phyloP scores from a whole-genome alignment of 2,113 vertebrate species.

The Callipepla californica region DNA sequence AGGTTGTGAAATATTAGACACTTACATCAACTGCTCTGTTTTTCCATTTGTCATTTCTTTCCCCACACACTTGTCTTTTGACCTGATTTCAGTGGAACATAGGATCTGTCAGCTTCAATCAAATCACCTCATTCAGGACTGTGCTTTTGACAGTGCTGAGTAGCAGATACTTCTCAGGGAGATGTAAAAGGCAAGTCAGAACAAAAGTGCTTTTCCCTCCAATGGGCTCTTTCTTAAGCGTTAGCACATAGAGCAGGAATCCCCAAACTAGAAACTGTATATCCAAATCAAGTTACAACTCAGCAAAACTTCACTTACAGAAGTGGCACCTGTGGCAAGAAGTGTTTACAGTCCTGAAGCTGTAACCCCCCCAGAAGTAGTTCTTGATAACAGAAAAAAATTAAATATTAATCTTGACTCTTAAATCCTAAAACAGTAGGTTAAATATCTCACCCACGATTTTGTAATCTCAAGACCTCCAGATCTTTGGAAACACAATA shows the following conservation, averaged over 20 bases:
- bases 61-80: conserved; percentile 56
- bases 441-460: not conserved
- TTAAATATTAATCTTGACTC: not conserved
- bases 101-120: conserved; percentile 61
- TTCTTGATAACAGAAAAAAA: not conserved
- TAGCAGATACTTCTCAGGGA: not conserved
- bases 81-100: conserved; percentile 58
- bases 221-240: not conserved
- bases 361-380: not conserved
- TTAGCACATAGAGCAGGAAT: not conserved
- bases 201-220: not conserved
- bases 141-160: conserved; percentile 40
- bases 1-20: conserved; percentile 35
- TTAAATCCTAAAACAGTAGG: not conserved
- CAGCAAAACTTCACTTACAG: not conserved
- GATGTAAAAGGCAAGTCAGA: not conserved
- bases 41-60: conserved; percentile 55
- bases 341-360: not conserved
- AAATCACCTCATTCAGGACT: not conserved
- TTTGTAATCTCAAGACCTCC: not conserved
- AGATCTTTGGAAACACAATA: not conserved
- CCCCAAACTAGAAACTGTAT: not conserved
- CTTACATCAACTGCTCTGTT: conserved; percentile 36
- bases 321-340: not conserved
- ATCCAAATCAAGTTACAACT: not conserved